A percentile compares a stretch with the other conserved stretches of the same genome.
These are phyloP conservation scores for Perognathus longimembris DNA, from an alignment of 2,113 vertebrate species.

Conservation along the genomic window DNA sequence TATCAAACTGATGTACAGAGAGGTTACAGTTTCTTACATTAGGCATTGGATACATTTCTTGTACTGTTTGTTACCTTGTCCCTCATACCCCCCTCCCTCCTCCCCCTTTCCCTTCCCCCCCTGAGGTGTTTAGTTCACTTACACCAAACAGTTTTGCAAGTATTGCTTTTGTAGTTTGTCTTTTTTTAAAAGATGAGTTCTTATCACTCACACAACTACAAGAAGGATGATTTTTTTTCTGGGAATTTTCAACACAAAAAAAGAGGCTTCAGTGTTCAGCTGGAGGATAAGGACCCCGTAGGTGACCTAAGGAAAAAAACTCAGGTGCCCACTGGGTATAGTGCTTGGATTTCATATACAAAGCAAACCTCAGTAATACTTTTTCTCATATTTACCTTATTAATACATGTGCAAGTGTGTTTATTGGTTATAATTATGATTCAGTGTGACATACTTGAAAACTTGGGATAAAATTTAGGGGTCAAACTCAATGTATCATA, in stretches of 20 bases:
- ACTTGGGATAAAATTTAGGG: neutral
- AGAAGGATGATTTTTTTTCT: neutral
- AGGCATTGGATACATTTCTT: too few species aligned
- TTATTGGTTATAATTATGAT: slow-evolving; percentile 10
- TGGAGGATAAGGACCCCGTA: neutral
- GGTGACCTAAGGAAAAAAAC: neutral
- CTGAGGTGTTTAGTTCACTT: too few species aligned
- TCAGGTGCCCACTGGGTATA: neutral
- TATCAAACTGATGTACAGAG: too few species aligned
- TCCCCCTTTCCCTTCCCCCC: too few species aligned
- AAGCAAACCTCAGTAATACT: neutral
- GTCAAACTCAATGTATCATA: neutral
- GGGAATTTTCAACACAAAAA: neutral
- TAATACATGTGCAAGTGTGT: neutral
- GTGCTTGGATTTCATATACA: neutral
- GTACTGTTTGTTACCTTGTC: too few species aligned
- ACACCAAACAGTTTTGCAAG: too few species aligned
- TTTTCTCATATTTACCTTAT: neutral
- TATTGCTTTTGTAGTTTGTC: too few species aligned
- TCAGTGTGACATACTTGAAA: neutral
- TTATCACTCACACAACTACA: slow-evolving; percentile 38
- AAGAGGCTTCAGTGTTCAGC: neutral
- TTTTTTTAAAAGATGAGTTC: slow-evolving; percentile 37
- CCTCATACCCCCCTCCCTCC: too few species aligned
- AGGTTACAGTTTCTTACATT: too few species aligned